These are phyloP conservation scores for Diachasmimorpha longicaudata DNA, from an alignment of 1,140 invertebrate species.

Conservation along the genomic window DNA sequence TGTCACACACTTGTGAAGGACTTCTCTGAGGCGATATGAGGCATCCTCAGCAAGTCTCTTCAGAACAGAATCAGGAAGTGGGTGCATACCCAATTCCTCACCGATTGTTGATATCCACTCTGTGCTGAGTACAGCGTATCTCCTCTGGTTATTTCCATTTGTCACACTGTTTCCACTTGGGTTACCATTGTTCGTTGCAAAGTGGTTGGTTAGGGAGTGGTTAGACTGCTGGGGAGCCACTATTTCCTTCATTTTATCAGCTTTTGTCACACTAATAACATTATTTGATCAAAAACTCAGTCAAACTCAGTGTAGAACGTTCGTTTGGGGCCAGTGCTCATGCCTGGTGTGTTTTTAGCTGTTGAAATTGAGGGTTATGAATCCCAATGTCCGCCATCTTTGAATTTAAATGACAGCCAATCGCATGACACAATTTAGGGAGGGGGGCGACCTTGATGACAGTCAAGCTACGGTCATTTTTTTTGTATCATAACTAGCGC, in stretches of 20 bases:
- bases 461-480: too few relatives aligned
- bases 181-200: constrained; percentile 53
- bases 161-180: constrained; percentile 43
- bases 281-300: background rate
- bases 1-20: constrained; percentile 59
- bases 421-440: too few relatives aligned
- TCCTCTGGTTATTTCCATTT: constrained; percentile 49
- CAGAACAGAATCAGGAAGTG: constrained; percentile 51
- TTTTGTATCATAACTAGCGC: too few relatives aligned
- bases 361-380: too few relatives aligned
- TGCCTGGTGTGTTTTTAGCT: too few relatives aligned
- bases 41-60: constrained; percentile 58
- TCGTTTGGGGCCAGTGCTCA: too few relatives aligned
- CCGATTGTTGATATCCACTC: constrained; percentile 59
- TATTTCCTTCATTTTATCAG: constrained; percentile 50
- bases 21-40: constrained; percentile 57
- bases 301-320: background rate
- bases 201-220: constrained; percentile 49
- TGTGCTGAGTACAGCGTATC: constrained; percentile 56
- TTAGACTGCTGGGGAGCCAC: constrained; percentile 39
- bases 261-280: background rate
- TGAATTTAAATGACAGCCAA: too few relatives aligned
- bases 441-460: too few relatives aligned
- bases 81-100: constrained; percentile 58
- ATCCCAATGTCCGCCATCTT: too few relatives aligned